Evolutionary conservation across 2,888 invertebrate species (phyloP).

Genomic region (Anarsia innoxiella): DNA sequence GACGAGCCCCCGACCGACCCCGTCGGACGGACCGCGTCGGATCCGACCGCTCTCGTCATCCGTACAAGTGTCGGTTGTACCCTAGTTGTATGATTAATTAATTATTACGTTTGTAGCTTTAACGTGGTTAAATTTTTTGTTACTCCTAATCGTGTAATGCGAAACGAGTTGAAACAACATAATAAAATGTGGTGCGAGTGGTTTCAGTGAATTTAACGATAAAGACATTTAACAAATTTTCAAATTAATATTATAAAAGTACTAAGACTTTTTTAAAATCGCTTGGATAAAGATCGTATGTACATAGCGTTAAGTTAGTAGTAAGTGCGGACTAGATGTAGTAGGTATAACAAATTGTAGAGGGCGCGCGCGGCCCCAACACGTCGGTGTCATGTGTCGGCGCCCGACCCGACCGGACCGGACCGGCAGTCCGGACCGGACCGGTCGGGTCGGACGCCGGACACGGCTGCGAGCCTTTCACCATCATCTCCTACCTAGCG

Average conservation of each 20-base stretch:
- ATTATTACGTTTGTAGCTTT: constrained; percentile 40
- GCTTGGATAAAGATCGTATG: constrained; percentile 70
- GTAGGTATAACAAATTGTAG: constrained; percentile 73
- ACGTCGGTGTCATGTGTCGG: background rate
- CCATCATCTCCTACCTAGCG: too few relatives aligned
- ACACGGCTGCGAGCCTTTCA: too few relatives aligned
- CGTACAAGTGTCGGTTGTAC: constrained; percentile 55
- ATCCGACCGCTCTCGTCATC: constrained; percentile 29
- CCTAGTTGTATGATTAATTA: constrained; percentile 56
- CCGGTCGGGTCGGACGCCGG: too few relatives aligned
- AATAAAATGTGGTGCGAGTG: constrained; percentile 63
- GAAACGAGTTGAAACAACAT: constrained; percentile 33
- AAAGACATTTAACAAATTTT: constrained; percentile 75
- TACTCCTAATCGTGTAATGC: constrained; percentile 34
- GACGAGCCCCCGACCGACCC: constrained; percentile 29
- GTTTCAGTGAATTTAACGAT: constrained; percentile 62
- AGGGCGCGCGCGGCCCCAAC: constrained; percentile 1
- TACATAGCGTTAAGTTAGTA: constrained; percentile 67
- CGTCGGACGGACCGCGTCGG: background rate
- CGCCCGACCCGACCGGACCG: background rate
- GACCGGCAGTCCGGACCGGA: background rate
- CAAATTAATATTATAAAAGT: constrained; percentile 70
- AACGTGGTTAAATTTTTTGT: constrained; percentile 64
- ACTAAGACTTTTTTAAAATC: constrained; percentile 71
- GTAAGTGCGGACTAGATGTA: constrained; percentile 71